Evolutionary conservation across 2,797 vertebrate genomes (phyloP), one percentile per base, ranked within the genome.

Genomic region (Coregonus sp.): DNA sequence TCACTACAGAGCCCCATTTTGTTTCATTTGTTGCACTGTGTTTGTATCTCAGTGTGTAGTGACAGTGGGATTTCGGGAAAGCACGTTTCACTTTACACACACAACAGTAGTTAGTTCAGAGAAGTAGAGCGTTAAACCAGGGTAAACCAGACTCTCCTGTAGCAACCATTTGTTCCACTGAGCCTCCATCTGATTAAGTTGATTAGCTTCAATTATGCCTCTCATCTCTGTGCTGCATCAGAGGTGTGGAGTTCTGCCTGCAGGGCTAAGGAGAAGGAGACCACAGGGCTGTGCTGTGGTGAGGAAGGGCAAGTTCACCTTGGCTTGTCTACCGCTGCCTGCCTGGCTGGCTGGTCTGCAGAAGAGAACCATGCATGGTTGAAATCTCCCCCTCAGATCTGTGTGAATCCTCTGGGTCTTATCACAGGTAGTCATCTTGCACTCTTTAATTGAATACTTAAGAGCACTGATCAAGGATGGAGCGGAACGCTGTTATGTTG

Each of bases 151-250:
- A 20, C 67, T 18, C 35, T 33, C 16, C 67, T 69, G 35, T 35
- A 18, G 33, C 33, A 69, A 31, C 31, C 25, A 11, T 66, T n/a
- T 11, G 67, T 69, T 40, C 67, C 67, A 12, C 33, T 7, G 61
- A 3, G 25, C 61, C 20, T 63, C 9, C 66, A 69, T 16, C 78
- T 83, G 75, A 77, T 82, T 77, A 76, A 83, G 80, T 80, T 83
- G 78, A 83, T 83, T 80, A 73, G 78, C 78, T 61, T 83, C 75
- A 80, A 83, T 83, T 78, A 83, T 73, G 75, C 81, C 81, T 73
- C 81, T 82, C 65, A 5, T 35, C 68, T 40, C 78, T 54, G 47
- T 71, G 77, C 73, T 70, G 76, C 12, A 69, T 65, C 61, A 71
- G 74, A 76, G 79, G 73, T 35, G 76, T 70, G 75, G 75, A 76